Evolutionary conservation across 2,888 invertebrate genomes (phyloP).

Genomic region (Deroplatys truncata): DNA sequence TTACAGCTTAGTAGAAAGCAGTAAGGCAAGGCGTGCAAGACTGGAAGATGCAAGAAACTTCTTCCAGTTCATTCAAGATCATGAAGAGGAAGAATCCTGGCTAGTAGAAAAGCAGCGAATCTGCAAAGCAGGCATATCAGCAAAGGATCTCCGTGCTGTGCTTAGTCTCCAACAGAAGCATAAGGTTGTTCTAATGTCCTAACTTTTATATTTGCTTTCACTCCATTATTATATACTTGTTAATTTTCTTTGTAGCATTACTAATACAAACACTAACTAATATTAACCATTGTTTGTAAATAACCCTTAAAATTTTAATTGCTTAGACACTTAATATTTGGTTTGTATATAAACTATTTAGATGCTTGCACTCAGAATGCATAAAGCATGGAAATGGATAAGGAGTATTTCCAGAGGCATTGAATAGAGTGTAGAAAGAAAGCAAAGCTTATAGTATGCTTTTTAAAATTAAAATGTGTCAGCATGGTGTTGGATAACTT

Average conservation of each 20-base stretch:
- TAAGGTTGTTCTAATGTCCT: constrained; percentile 51
- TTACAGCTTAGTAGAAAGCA: constrained; percentile 60
- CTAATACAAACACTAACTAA: too few relatives aligned
- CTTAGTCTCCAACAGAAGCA: constrained; percentile 88
- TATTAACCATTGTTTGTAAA: too few relatives aligned
- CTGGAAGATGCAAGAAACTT: constrained; percentile 91
- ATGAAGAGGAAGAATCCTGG: constrained; percentile 98
- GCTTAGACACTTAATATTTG: too few relatives aligned
- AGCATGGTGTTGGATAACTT: background rate
- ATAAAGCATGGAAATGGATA: too few relatives aligned
- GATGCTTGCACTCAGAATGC: too few relatives aligned
- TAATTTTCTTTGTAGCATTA: background rate
- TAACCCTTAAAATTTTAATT: too few relatives aligned
- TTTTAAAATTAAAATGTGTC: background rate
- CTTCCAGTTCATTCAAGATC: constrained; percentile 93
- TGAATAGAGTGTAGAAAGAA: background rate
- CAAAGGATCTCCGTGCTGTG: constrained; percentile 89
- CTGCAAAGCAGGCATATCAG: constrained; percentile 87
- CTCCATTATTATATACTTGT: background rate
- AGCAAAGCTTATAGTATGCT: background rate
- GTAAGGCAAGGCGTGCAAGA: constrained; percentile 72
- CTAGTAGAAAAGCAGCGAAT: constrained; percentile 90
- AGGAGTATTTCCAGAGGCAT: too few relatives aligned
- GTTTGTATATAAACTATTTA: too few relatives aligned
- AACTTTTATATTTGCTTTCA: background rate